A percentile compares a stretch with the other conserved stretches of the same genome.
Conservation (phyloP, 2,113 vertebrate genomes). For the Ancistrus triradiatus region DNA sequence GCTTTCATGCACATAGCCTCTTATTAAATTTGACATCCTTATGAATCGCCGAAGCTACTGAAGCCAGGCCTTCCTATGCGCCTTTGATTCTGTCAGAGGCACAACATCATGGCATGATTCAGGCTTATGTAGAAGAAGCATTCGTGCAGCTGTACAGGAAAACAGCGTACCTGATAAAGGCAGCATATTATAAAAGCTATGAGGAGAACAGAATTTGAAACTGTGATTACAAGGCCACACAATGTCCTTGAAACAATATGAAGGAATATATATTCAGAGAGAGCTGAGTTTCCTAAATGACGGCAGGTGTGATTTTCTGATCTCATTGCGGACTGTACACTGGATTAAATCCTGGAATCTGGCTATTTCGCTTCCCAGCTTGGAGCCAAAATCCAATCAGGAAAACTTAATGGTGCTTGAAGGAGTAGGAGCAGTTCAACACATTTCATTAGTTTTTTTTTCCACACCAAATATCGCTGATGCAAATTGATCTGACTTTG, state of each 20-base stretch:
- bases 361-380: background rate
- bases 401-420: background rate
- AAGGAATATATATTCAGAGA: background rate
- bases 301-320: background rate
- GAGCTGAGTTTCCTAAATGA: background rate
- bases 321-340: background rate
- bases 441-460: slow-evolving; percentile 1
- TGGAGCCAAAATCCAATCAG: slow-evolving; percentile 13
- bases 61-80: slow-evolving; percentile 3
- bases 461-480: too few species aligned
- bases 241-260: background rate
- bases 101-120: background rate
- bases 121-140: background rate
- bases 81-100: slow-evolving; percentile 14
- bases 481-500: too few species aligned
- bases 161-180: background rate
- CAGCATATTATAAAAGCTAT: background rate
- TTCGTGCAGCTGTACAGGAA: background rate
- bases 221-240: background rate
- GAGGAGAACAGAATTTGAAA: background rate
- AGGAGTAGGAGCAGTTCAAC: background rate
- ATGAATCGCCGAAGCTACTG: slow-evolving; percentile 1
- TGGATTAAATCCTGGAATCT: slow-evolving; percentile 8
- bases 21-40: slow-evolving; percentile 45
- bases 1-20: slow-evolving; percentile 26